Percentiles rank a stretch among this genome's conserved stretches.
These are phyloP conservation scores for Actinernus sp. DNA, from an alignment of 92 coral and sea anemone species.

Conservation along the genomic window DNA sequence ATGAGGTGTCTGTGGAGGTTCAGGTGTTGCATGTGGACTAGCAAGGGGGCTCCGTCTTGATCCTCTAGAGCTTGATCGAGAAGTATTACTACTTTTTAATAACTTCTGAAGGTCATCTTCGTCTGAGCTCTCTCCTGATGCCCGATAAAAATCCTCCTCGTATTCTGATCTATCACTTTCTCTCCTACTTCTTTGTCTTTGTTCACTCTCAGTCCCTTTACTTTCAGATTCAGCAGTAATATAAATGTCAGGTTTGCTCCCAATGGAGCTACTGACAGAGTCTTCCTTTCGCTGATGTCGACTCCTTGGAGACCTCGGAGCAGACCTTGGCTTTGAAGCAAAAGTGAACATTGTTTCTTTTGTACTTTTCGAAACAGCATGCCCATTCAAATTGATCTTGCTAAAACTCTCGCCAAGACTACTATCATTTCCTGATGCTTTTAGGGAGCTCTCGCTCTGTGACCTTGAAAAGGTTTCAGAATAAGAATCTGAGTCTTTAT, in stretches of 20 bases:
- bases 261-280: slow-evolving; percentile 37
- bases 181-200: slow-evolving; percentile 27
- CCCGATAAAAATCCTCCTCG: slow-evolving; percentile 85
- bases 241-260: slow-evolving; percentile 68
- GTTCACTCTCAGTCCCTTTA: slow-evolving; percentile 15
- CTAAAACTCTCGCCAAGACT: slow-evolving; percentile 70
- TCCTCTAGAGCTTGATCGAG: slow-evolving; percentile 84
- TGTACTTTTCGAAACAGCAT: slow-evolving; percentile 33
- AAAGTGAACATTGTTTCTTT: slow-evolving; percentile 83
- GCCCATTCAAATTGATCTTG: slow-evolving; percentile 24
- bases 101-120: slow-evolving; percentile 86
- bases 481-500: slow-evolving; percentile 63
- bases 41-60: slow-evolving; percentile 65
- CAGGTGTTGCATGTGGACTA: slow-evolving; percentile 59
- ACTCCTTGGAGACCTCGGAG: slow-evolving; percentile 90
- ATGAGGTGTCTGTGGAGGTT: slow-evolving; percentile 76
- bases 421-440: slow-evolving; percentile 86
- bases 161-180: slow-evolving; percentile 79
- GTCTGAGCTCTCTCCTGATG: slow-evolving; percentile 83
- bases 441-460: slow-evolving; percentile 83
- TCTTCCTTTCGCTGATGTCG: slow-evolving; percentile 61
- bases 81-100: slow-evolving; percentile 78
- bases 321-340: slow-evolving; percentile 93
- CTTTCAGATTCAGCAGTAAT: slow-evolving; percentile 38
- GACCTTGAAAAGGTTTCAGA: slow-evolving; percentile 79